phyloP scores from a whole-genome alignment of 1,140 invertebrate species.

The Brachionus plicatilis region DNA sequence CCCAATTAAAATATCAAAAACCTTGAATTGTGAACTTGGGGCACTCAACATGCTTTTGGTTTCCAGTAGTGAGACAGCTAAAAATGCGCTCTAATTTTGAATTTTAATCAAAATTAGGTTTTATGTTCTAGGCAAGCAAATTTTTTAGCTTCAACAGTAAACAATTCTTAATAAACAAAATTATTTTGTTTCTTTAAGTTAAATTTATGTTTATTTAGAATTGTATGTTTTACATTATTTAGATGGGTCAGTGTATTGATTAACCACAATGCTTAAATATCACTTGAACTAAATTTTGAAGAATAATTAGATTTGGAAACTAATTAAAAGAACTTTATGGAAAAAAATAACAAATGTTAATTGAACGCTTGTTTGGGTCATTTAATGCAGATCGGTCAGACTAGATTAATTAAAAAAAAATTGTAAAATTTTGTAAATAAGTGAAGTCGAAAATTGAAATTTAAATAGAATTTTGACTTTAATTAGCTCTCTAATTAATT shows the following conservation, averaged over 20 bases:
- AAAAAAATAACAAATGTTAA: neutral
- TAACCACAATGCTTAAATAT: neutral
- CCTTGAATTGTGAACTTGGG: neutral
- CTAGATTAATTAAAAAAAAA: neutral
- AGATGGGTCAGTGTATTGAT: slow-evolving; percentile 1
- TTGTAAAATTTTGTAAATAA: neutral
- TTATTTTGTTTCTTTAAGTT: neutral
- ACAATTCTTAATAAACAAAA: no score
- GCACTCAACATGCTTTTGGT: neutral
- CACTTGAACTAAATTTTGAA: neutral
- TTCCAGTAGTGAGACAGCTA: neutral
- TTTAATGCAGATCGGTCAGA: neutral
- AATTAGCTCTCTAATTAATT: neutral
- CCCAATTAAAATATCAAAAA: neutral
- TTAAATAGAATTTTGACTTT: neutral
- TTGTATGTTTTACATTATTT: neutral
- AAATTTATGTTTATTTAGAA: neutral
- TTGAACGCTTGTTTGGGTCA: neutral
- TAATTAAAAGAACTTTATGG: neutral
- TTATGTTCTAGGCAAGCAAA: neutral
- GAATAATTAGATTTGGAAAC: neutral
- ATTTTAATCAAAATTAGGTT: neutral
- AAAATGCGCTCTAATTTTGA: neutral
- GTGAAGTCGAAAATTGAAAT: neutral
- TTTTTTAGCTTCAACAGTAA: neutral